Base-by-base conservation (phyloP, 2,888 invertebrate species). In the Dynastes maya region DNA sequence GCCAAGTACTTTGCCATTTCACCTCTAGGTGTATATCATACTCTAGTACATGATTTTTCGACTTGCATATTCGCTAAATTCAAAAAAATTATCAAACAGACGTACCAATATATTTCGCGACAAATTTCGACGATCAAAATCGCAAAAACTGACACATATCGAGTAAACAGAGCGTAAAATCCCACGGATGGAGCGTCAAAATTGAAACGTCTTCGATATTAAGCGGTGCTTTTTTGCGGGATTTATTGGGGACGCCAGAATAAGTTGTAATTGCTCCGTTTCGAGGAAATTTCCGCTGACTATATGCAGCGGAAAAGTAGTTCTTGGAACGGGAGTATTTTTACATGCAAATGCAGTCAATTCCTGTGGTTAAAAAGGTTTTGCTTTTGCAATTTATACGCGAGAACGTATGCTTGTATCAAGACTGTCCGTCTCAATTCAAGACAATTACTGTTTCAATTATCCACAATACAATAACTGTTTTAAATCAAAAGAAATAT, bases 151-250 rank as follows among this genome's bases (percentile, higher is more conserved):
- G 55, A 5, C 2, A 22, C 55, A 22, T 22, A 4, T 22, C 16
- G 8, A 1, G 55, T 22, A 58, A 58, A 22, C 22, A 6, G 55
- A 58, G 55, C 22, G 27, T 22, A 58, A 58, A n/a, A 16, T 58
- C n/a, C 8, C 55, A 22, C 55, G 16, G 16, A 5, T 16, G 53
- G 5, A 53, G 53, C 13, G n/a, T n/a, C 13, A n/a, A 53, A 53
- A 58, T 58, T 58, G 55, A 58, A 58, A 58, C n/a, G 55, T 58
- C 55, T 58, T 58, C 55, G 55, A 8, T 58, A 8, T 58, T 53
- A 13, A 22, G 22, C 16, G 9, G 8, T 22, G n/a, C 16, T 16
- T 16, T 58, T 58, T 58, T 58, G 22, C 8, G 8, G 5, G 55
- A 22, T 58, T 58, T 58, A 58, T 22, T 58, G 8, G 1, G 55